A percentile compares a stretch with the other conserved stretches of the same genome.
Conservation (phyloP, 2,113 vertebrate genomes). For the Xiphophorus maculatus region DNA sequence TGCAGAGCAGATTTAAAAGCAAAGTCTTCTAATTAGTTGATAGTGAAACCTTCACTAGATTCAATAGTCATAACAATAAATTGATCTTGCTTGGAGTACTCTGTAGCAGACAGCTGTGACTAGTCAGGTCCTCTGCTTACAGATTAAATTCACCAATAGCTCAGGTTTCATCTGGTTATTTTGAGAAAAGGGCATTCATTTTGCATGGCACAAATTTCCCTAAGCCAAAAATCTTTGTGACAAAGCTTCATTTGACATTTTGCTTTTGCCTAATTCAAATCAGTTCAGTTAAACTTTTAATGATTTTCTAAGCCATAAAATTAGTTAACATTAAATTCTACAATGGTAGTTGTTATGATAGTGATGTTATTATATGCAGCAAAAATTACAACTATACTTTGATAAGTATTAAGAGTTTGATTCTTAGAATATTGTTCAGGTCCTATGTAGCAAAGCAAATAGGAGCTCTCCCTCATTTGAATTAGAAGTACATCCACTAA, state of each 20-base stretch:
- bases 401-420: too few species aligned
- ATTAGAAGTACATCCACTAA: not conserved
- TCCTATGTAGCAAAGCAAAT: not conserved
- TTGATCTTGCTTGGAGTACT: not conserved
- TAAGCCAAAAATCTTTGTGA: not conserved
- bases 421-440: too few species aligned
- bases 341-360: too few species aligned
- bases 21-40: slow-evolving; percentile 25
- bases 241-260: not conserved
- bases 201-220: not conserved
- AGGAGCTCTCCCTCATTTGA: not conserved
- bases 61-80: slow-evolving; percentile 6
- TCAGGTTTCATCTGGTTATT: not conserved
- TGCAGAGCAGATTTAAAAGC: slow-evolving; percentile 30
- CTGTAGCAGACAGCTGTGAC: not conserved
- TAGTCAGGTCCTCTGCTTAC: not conserved
- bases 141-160: not conserved
- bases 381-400: not conserved
- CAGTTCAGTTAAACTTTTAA: not conserved
- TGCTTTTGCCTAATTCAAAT: not conserved
- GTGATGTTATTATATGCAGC: too few species aligned
- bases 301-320: not conserved
- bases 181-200: not conserved
- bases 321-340: not conserved
- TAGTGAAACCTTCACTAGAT: slow-evolving; percentile 6